These are phyloP conservation scores for Valencia hispanica DNA, from an alignment of 2,797 vertebrate species.

Conservation along the genomic window DNA sequence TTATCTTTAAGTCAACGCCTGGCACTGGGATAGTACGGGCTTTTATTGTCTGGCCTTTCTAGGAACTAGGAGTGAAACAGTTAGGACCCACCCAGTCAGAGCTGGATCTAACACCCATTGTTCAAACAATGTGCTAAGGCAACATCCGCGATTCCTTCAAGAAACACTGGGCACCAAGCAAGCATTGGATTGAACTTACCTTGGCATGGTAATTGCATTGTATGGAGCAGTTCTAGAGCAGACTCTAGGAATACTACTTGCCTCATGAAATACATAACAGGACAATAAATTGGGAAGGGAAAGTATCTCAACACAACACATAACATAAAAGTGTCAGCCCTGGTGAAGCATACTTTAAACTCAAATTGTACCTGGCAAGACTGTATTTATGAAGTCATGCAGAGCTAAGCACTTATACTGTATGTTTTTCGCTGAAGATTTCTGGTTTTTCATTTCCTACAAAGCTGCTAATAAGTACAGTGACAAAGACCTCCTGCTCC, in stretches of 20 bases:
- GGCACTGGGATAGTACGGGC: background rate
- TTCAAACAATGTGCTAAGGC: background rate
- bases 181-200: background rate
- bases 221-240: background rate
- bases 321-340: background rate
- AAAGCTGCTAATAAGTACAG: constrained; percentile 30
- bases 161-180: background rate
- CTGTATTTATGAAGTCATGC: constrained; percentile 1
- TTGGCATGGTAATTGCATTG: background rate
- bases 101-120: background rate
- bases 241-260: background rate
- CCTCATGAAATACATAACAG: background rate
- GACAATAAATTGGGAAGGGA: background rate
- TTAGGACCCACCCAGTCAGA: background rate
- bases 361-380: background rate
- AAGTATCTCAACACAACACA: background rate
- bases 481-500: constrained; percentile 18
- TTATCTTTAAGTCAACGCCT: background rate
- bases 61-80: background rate
- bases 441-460: constrained; percentile 1
- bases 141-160: background rate
- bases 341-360: constrained; percentile 5
- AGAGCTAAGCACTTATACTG: constrained; percentile 1
- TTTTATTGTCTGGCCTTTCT: background rate
- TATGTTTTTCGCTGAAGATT: constrained; percentile 7